phyloP scores from a whole-genome alignment of 2,888 invertebrate genomes.

The Sthenelais limicola region DNA sequence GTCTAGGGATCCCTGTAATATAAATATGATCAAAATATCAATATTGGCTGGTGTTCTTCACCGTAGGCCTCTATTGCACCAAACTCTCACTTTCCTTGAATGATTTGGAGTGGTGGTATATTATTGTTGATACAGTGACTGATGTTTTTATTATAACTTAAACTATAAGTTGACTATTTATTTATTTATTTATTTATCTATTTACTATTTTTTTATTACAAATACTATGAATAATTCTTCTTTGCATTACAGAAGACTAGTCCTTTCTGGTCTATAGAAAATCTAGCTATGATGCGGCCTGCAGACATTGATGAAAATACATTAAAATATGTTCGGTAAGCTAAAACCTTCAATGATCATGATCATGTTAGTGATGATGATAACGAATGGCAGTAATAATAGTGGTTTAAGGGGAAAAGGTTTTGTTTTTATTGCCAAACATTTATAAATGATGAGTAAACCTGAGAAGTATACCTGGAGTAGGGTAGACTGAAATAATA shows the following conservation, averaged over 20 bases:
- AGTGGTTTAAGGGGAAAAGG: neutral
- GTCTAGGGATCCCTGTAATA: too few species aligned
- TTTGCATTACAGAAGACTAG: slow-evolving; percentile 40
- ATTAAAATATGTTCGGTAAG: too few species aligned
- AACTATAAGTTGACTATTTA: too few species aligned
- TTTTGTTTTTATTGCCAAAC: neutral
- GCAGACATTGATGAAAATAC: slow-evolving; percentile 68
- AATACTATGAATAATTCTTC: neutral
- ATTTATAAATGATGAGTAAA: neutral
- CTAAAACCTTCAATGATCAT: too few species aligned
- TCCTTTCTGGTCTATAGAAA: slow-evolving; percentile 69
- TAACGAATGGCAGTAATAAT: neutral
- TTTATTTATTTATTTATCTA: neutral
- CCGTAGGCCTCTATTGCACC: too few species aligned
- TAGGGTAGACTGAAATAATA: too few species aligned
- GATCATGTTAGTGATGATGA: too few species aligned
- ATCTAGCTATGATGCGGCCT: slow-evolving; percentile 66
- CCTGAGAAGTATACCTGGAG: neutral
- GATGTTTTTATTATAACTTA: too few species aligned
- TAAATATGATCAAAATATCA: too few species aligned
- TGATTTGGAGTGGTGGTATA: neutral
- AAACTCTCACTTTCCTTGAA: too few species aligned
- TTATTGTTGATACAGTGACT: too few species aligned
- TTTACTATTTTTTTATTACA: neutral
- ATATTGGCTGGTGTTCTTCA: too few species aligned